phyloP scores from a whole-genome alignment of 2,797 vertebrate species.

The Epinephelus awoara region DNA sequence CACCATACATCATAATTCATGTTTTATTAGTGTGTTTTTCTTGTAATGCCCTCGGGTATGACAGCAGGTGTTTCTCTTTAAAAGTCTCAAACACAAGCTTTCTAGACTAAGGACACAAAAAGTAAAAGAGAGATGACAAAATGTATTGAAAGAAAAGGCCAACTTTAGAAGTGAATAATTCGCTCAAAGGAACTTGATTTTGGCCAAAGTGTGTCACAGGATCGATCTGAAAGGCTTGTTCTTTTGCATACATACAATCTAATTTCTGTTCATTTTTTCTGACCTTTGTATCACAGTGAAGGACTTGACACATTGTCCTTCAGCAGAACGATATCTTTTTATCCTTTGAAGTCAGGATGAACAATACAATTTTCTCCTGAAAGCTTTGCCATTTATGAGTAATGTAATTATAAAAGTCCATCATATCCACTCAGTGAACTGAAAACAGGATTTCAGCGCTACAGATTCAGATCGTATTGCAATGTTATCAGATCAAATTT shows the following conservation, averaged over 20 bases:
- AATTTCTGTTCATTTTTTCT: conserved; percentile 15
- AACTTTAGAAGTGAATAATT: not conserved
- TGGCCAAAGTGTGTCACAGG: not conserved
- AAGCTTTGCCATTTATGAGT: conserved; percentile 30
- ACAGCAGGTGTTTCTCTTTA: conserved; percentile 39
- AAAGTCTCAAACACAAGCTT: conserved; percentile 24
- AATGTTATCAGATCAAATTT: conserved; percentile 11
- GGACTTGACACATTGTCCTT: conserved; percentile 4
- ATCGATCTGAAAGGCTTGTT: conserved; percentile 11
- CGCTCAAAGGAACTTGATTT: not conserved
- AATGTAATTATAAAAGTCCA: conserved; percentile 31
- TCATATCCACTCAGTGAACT: conserved; percentile 31
- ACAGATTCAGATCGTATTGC: conserved; percentile 7
- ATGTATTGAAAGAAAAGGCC: conserved; percentile 9
- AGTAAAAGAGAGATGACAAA: conserved; percentile 20
- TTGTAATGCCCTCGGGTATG: conserved; percentile 22
- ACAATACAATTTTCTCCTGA: conserved; percentile 21
- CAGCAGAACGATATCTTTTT: not conserved
- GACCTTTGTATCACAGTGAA: not conserved
- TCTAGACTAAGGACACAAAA: conserved; percentile 8
- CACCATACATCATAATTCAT: conserved; percentile 32
- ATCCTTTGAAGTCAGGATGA: conserved; percentile 24
- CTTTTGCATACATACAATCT: conserved; percentile 11
- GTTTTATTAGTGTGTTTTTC: conserved; percentile 16
- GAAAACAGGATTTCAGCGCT: conserved; percentile 29